Percentiles rank a stretch among this genome's conserved stretches.
Conservation (phyloP, 2,113 vertebrate genomes). For the Melanostigma gelatinosum region DNA sequence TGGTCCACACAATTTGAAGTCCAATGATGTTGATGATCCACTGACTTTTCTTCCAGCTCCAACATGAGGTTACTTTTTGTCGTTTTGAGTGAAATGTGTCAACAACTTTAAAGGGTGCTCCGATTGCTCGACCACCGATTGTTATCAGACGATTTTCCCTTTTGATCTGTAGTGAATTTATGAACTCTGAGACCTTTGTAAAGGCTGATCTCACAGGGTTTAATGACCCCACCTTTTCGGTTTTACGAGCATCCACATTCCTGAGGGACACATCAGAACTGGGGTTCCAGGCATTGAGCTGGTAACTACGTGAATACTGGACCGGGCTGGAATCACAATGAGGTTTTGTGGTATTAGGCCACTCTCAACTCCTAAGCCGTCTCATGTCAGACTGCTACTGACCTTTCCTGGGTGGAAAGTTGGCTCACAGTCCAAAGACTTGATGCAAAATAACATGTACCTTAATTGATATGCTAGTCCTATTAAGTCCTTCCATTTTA, state of each 20-base stretch:
- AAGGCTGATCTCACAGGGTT: too few relatives aligned
- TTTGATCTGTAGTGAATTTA: too few relatives aligned
- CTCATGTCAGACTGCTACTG: slow-evolving; percentile 44
- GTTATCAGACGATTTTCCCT: too few relatives aligned
- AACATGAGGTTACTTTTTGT: neutral
- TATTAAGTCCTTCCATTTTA: too few relatives aligned
- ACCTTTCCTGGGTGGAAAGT: slow-evolving; percentile 50
- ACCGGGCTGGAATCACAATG: slow-evolving; percentile 49
- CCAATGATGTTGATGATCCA: neutral
- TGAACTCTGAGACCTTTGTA: too few relatives aligned
- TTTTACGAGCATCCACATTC: too few relatives aligned
- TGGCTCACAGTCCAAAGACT: slow-evolving; percentile 31
- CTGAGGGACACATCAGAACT: too few relatives aligned
- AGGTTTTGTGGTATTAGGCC: slow-evolving; percentile 32
- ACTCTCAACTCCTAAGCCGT: slow-evolving; percentile 36
- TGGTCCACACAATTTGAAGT: neutral
- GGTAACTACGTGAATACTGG: slow-evolving; percentile 23
- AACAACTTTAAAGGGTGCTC: too few relatives aligned
- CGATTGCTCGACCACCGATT: too few relatives aligned
- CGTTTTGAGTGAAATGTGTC: neutral
- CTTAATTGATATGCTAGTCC: too few relatives aligned
- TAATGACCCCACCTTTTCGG: too few relatives aligned
- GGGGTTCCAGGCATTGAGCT: neutral
- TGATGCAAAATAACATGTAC: too few relatives aligned
- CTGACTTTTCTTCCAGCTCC: neutral